Base-by-base conservation (phyloP, 1,140 invertebrate genomes). In the Pseudomyrmex flavicornis region DNA sequence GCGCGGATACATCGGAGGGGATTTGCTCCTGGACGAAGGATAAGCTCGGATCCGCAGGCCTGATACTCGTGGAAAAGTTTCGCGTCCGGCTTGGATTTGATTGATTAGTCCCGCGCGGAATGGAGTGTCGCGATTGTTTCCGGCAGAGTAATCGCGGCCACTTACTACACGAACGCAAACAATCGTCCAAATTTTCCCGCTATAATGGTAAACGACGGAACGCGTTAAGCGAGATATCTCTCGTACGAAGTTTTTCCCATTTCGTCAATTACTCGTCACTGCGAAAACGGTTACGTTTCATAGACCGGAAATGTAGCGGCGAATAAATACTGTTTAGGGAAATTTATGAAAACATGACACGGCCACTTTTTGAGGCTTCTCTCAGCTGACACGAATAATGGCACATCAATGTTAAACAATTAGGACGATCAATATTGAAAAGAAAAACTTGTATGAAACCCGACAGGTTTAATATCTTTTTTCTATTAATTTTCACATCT, bases 51-150 rank as follows among this genome's bases (percentile, higher is more conserved):
- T 89, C 85, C 68, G n/a, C 48, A 26, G 63, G 52, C 63, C 22
- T 75, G 83, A 90, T 88, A 90, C 76, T 5, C 74, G 75, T 79
- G 62, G 87, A 83, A 80, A 86, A 90, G 68, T 85, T 80, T 86
- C 61, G 80, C 77, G 84, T 88, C 76, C 65, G 20, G 35, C 46
- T 22, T 44, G 79, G 72, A 90, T 90, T 90, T 90, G 89, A 90
- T 90, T 87, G 89, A 90, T 90, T 88, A 77, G 82, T 20, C 61
- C 48, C 2, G 12, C 58, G 58, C 17, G 48, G 77, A 89, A 89
- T 89, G 79, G 82, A 85, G 75, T 82, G 84, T 89, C 87, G 87
- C 85, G 88, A 89, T 89, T 89, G 66, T 85, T 83, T 86, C 73
- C 83, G 83, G 65, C 74, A 80, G 56, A 80, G 26, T 61, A 69